Evolutionary conservation across 2,888 invertebrate species (phyloP).

Genomic region (Brachyopa scutellaris): DNA sequence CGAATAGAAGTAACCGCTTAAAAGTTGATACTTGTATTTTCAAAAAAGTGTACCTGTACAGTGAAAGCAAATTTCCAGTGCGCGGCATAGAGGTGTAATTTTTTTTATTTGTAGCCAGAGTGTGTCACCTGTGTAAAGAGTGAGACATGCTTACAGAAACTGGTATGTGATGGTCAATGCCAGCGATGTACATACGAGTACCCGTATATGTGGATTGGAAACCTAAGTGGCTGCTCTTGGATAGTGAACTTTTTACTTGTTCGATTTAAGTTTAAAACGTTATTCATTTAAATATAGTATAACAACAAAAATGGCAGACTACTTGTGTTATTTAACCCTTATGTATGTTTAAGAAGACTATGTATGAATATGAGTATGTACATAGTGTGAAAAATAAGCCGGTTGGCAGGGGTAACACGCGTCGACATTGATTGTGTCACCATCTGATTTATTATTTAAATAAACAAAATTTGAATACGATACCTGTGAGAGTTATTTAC

Average conservation of each 20-base stretch:
- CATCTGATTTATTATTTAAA: not conserved
- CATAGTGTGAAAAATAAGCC: too few relatives aligned
- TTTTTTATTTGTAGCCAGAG: slow-evolving; percentile 24
- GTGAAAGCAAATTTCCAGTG: slow-evolving; percentile 27
- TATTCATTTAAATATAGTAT: too few relatives aligned
- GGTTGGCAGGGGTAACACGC: not conserved
- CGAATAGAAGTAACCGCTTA: too few relatives aligned
- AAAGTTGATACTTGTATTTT: too few relatives aligned
- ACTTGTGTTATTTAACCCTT: slow-evolving; percentile 38
- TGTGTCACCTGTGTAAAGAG: slow-evolving; percentile 62
- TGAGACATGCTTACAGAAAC: slow-evolving; percentile 30
- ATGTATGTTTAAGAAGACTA: too few relatives aligned
- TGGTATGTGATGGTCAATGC: slow-evolving; percentile 67
- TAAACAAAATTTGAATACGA: not conserved
- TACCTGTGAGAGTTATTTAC: too few relatives aligned
- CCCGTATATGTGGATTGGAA: too few relatives aligned
- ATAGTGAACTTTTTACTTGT: slow-evolving; percentile 44
- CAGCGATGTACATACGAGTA: slow-evolving; percentile 46
- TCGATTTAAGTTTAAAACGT: not conserved
- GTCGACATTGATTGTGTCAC: not conserved
- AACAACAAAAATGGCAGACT: slow-evolving; percentile 3
- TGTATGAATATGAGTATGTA: too few relatives aligned
- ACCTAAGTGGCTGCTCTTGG: slow-evolving; percentile 34
- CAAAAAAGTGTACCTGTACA: too few relatives aligned
- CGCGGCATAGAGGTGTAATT: too few relatives aligned